Percentiles rank a stretch among this genome's conserved stretches.
Evolutionary conservation across 1,140 invertebrate genomes (phyloP).

Genomic region (Platorchestia sp.): DNA sequence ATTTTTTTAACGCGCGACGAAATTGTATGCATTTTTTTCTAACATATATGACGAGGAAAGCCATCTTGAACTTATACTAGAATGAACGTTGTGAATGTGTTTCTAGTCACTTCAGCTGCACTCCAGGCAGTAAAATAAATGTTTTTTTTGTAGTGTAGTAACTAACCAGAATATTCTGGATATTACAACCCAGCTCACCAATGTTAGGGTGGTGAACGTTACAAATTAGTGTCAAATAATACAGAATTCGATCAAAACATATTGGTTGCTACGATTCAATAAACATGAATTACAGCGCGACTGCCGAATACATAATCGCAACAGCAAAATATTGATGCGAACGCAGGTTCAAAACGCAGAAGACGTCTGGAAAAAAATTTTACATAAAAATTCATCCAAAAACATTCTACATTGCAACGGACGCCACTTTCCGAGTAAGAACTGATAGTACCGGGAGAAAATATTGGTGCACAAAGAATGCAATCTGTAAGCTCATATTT

Average conservation of each 20-base stretch:
- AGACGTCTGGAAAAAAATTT: background rate
- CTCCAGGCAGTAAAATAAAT: background rate
- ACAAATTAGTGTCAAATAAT: background rate
- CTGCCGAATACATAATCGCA: background rate
- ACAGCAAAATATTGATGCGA: background rate
- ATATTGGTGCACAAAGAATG: background rate
- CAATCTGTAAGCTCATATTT: background rate
- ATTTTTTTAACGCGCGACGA: background rate
- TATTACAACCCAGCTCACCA: background rate
- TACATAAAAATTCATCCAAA: background rate
- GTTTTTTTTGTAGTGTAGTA: background rate
- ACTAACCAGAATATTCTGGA: background rate
- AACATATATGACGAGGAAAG: background rate
- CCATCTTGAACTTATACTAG: background rate
- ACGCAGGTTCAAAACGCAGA: background rate
- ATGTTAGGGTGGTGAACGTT: background rate
- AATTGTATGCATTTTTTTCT: background rate
- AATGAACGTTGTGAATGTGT: background rate
- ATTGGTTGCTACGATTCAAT: background rate
- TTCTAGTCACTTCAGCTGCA: background rate
- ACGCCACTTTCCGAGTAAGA: background rate
- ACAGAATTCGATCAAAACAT: background rate
- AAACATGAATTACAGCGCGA: no score
- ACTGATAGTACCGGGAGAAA: background rate
- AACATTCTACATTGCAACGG: background rate